phyloP scores from a whole-genome alignment of 2,113 vertebrate genomes.

The Labeo catla region DNA sequence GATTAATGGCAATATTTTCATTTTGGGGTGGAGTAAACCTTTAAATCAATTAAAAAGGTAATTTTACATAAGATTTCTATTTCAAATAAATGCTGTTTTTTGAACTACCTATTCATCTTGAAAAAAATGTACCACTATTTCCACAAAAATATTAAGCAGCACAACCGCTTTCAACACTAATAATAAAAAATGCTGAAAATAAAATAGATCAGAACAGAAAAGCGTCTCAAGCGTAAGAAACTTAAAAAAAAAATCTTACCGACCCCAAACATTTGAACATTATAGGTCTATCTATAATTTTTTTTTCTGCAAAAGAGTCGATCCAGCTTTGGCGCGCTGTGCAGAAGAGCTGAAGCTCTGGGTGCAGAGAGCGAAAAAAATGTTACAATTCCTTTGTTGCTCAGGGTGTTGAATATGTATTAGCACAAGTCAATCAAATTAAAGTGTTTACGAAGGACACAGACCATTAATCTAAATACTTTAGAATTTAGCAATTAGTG shows the following conservation, averaged over 20 bases:
- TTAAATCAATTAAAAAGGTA: too few relatives aligned
- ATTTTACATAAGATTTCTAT: too few relatives aligned
- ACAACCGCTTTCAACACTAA: too few relatives aligned
- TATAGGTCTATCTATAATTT: background rate
- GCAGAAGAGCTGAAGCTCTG: background rate
- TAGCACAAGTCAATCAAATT: constrained; percentile 8
- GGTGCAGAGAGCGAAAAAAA: background rate
- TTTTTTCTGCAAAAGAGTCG: background rate
- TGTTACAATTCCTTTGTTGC: background rate
- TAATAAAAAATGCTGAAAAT: too few relatives aligned
- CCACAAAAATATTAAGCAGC: too few relatives aligned
- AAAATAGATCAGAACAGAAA: too few relatives aligned
- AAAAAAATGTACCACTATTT: too few relatives aligned
- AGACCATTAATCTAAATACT: constrained; percentile 15
- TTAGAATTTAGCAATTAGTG: constrained; percentile 23
- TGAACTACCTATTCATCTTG: too few relatives aligned
- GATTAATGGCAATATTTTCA: too few relatives aligned
- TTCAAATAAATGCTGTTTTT: too few relatives aligned
- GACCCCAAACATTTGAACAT: background rate
- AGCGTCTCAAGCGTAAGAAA: background rate
- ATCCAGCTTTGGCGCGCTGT: background rate
- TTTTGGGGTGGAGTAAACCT: too few relatives aligned
- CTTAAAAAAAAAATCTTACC: background rate
- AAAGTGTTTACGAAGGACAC: background rate
- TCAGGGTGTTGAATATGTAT: constrained; percentile 22